A percentile compares a stretch with the other conserved stretches of the same genome.
Evolutionary conservation across 2,797 vertebrate species (phyloP).

Genomic region (Sandelia bainsii): DNA sequence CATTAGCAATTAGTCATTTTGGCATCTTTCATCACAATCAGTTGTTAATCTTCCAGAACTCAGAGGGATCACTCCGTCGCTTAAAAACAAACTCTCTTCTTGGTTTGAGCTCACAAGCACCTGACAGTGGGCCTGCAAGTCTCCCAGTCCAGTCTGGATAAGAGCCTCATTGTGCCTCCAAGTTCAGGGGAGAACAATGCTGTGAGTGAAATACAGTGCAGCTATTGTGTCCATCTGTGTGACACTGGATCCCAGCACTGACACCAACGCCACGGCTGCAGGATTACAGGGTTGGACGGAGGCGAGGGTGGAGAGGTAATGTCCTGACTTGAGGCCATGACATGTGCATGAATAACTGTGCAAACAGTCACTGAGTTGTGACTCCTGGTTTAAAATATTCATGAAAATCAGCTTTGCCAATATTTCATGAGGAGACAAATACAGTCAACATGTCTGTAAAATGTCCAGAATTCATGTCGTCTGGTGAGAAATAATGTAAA

Average conservation of each 20-base stretch:
- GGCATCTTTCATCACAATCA: too few species aligned
- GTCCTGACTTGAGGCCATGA: constrained; percentile 41
- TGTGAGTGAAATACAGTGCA: constrained; percentile 71
- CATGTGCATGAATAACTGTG: background rate
- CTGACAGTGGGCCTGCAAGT: constrained; percentile 48
- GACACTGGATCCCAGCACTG: constrained; percentile 71
- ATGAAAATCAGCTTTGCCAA: too few species aligned
- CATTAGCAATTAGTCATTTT: too few species aligned
- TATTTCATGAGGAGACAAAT: too few species aligned
- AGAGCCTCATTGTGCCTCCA: constrained; percentile 78
- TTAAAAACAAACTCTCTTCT: constrained; percentile 14
- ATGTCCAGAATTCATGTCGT: too few species aligned
- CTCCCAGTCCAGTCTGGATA: constrained; percentile 53
- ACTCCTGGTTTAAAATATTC: too few species aligned
- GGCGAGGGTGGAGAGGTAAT: constrained; percentile 55
- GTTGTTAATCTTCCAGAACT: background rate
- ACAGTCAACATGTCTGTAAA: too few species aligned
- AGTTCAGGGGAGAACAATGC: constrained; percentile 67
- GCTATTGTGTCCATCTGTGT: constrained; percentile 73
- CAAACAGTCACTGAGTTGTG: background rate
- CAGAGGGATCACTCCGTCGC: background rate
- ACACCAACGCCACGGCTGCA: constrained; percentile 54
- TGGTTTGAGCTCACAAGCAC: constrained; percentile 52
- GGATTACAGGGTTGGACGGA: constrained; percentile 56
- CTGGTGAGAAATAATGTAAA: too few species aligned